Evolutionary conservation across 2,888 invertebrate species (phyloP).

Genomic region (Drosophila peninsularis): DNA sequence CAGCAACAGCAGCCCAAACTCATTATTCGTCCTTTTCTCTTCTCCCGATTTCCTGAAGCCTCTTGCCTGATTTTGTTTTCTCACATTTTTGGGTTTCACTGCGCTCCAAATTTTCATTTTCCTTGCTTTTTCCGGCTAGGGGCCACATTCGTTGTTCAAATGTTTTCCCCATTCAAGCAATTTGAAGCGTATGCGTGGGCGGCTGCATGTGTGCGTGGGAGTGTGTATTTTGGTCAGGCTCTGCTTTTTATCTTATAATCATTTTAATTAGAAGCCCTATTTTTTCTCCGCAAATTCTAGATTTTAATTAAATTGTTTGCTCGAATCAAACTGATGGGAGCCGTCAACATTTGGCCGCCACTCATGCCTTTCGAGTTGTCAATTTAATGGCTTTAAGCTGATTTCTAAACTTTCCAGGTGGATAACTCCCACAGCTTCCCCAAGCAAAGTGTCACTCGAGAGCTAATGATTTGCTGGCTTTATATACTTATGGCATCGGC

Average conservation of each 20-base stretch:
- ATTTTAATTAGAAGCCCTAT: constrained; percentile 62
- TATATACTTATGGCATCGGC: too few species aligned
- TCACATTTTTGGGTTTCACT: constrained; percentile 27
- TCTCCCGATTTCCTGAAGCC: constrained; percentile 28
- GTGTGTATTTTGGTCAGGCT: constrained; percentile 24
- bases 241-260: constrained; percentile 54
- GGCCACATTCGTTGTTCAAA: constrained; percentile 46
- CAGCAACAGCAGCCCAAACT: background rate
- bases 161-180: constrained; percentile 56
- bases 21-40: background rate
- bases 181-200: constrained; percentile 49
- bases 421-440: too few species aligned
- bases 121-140: constrained; percentile 2
- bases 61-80: constrained; percentile 1
- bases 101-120: constrained; percentile 31
- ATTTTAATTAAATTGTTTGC: constrained; percentile 67
- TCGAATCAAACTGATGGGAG: constrained; percentile 12
- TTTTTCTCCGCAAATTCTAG: constrained; percentile 34
- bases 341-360: too few species aligned
- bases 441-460: too few species aligned
- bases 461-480: too few species aligned
- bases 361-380: background rate
- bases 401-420: too few species aligned
- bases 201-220: constrained; percentile 2
- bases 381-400: too few species aligned